Evolutionary conservation across 2,888 invertebrate genomes (phyloP).

Genomic region (Galerucella nymphaeae): DNA sequence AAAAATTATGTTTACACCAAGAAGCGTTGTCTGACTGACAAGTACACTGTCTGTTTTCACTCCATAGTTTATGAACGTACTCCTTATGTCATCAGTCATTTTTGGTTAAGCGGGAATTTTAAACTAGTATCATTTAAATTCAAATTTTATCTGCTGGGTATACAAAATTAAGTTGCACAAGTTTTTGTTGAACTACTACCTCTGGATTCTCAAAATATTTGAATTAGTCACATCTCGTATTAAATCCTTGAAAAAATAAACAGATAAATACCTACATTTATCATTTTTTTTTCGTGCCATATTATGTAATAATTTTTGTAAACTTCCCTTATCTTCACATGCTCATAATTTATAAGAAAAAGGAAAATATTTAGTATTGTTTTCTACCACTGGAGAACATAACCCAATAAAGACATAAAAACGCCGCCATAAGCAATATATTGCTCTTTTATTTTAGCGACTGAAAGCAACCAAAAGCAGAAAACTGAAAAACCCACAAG

Average conservation of each 20-base stretch:
- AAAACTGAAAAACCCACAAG: slow-evolving; percentile 33
- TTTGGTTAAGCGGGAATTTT: no score
- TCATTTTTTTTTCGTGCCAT: background rate
- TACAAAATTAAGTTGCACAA: no score
- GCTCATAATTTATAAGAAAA: slow-evolving; percentile 10
- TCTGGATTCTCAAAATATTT: no score
- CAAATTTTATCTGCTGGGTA: no score
- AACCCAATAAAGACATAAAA: slow-evolving; percentile 36
- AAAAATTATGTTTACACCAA: no score
- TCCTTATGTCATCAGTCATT: no score
- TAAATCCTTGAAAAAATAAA: background rate
- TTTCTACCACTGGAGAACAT: slow-evolving; percentile 19
- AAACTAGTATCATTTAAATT: no score
- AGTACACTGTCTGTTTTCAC: no score
- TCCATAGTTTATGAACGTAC: no score
- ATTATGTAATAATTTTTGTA: slow-evolving; percentile 7
- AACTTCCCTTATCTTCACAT: background rate
- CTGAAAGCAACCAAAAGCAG: slow-evolving; percentile 27
- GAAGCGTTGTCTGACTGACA: no score
- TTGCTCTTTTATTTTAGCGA: slow-evolving; percentile 27
- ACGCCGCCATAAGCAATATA: slow-evolving; percentile 36
- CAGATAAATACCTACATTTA: background rate
- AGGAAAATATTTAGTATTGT: slow-evolving; percentile 18
- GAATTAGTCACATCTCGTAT: no score
- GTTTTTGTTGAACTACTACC: no score